phyloP scores from a whole-genome alignment of 2,888 invertebrate genomes.

The Oscheius sp. region DNA sequence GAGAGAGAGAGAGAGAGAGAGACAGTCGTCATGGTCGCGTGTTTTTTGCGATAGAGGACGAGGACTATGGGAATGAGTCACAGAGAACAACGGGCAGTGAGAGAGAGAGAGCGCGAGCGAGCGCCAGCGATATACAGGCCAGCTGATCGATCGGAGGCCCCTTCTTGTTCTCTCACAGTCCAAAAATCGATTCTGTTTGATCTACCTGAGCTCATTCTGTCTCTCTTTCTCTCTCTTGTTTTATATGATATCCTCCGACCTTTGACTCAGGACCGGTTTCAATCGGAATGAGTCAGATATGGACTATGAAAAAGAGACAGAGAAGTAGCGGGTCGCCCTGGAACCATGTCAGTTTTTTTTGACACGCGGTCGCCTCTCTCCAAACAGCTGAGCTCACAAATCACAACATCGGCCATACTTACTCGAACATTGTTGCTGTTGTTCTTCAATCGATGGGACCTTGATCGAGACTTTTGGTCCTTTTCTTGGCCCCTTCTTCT shows the following conservation, averaged over 20 bases:
- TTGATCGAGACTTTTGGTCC: conserved; percentile 6
- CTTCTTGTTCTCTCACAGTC: neutral
- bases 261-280: conserved; percentile 10
- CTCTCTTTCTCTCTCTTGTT: too few relatives aligned
- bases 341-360: too few relatives aligned
- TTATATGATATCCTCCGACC: neutral
- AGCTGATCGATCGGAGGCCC: conserved; percentile 31
- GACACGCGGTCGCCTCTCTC: neutral
- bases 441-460: conserved; percentile 19
- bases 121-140: conserved; percentile 32
- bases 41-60: conserved; percentile 1
- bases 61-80: conserved; percentile 20
- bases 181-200: conserved; percentile 28
- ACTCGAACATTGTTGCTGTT: conserved; percentile 3
- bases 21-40: neutral
- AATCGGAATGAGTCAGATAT: conserved; percentile 14
- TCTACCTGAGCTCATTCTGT: conserved; percentile 1
- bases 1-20: neutral
- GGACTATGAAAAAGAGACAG: neutral
- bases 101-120: conserved; percentile 22
- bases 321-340: too few relatives aligned
- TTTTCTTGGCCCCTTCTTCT: conserved; percentile 23
- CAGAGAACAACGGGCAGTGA: conserved; percentile 2
- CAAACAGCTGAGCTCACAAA: neutral
- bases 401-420: neutral